Percentiles rank a stretch among this genome's conserved stretches.
phyloP scores from a whole-genome alignment of 2,888 invertebrate species.

The Tachina lurida region DNA sequence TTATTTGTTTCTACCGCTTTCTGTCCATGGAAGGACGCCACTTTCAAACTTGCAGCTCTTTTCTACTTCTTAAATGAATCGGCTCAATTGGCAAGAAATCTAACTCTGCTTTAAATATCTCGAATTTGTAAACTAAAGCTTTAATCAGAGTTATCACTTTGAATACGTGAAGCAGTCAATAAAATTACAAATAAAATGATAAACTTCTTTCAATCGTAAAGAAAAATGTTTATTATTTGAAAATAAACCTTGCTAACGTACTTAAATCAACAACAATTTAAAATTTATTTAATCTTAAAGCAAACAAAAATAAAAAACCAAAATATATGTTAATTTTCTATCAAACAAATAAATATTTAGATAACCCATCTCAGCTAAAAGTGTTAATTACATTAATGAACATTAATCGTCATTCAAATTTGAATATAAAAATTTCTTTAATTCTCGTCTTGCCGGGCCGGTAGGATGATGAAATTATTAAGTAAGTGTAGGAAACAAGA shows the following conservation, averaged over 20 bases:
- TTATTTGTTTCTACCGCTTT: too few species aligned
- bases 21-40: too few species aligned
- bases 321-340: slow-evolving; percentile 29
- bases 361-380: not conserved
- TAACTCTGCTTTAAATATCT: too few species aligned
- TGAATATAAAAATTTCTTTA: slow-evolving; percentile 9
- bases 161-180: too few species aligned
- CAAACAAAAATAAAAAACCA: not conserved
- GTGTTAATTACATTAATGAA: slow-evolving; percentile 51
- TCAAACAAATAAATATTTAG: slow-evolving; percentile 13
- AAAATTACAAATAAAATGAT: too few species aligned
- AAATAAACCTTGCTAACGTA: not conserved
- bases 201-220: too few species aligned
- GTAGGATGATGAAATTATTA: slow-evolving; percentile 32
- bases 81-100: too few species aligned
- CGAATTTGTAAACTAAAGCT: too few species aligned
- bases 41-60: too few species aligned
- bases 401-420: slow-evolving; percentile 34
- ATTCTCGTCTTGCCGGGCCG: too few species aligned
- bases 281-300: slow-evolving; percentile 27
- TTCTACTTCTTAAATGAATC: too few species aligned
- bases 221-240: not conserved
- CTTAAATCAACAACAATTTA: slow-evolving; percentile 34
- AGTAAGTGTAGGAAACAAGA: not conserved
- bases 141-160: too few species aligned